A percentile compares a stretch with the other conserved stretches of the same genome.
Evolutionary conservation across 2,888 invertebrate genomes (phyloP).

Genomic region (Flexamia atlantica): DNA sequence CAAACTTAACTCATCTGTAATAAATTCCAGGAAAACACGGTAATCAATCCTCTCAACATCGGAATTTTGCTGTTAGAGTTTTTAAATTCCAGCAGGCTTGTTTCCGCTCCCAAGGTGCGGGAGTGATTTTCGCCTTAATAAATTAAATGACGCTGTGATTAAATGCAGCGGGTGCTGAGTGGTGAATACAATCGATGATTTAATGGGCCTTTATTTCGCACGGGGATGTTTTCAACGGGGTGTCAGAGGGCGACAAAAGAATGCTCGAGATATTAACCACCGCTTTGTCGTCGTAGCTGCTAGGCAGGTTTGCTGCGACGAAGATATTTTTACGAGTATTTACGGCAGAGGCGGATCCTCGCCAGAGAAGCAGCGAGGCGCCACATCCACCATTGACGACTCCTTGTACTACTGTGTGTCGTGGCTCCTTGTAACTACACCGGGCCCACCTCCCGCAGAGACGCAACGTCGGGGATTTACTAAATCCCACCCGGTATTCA

Average conservation of each 20-base stretch:
- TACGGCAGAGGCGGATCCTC: no score
- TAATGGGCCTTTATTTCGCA: slow-evolving; percentile 66
- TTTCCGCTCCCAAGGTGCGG: slow-evolving; percentile 45
- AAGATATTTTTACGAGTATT: no score
- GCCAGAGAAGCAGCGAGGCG: no score
- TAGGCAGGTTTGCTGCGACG: no score
- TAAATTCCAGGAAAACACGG: not conserved
- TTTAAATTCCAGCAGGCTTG: slow-evolving; percentile 23
- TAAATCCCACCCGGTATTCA: no score
- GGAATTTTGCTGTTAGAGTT: slow-evolving; percentile 14
- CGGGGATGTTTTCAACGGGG: slow-evolving; percentile 59
- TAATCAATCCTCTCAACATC: slow-evolving; percentile 8
- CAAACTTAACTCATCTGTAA: slow-evolving; percentile 1
- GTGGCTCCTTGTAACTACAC: no score
- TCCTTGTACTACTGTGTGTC: no score
- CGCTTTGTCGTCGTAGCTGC: slow-evolving; percentile 57
- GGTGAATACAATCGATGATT: slow-evolving; percentile 65
- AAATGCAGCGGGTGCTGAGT: slow-evolving; percentile 67
- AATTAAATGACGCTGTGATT: slow-evolving; percentile 55
- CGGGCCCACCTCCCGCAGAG: no score
- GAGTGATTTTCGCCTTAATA: slow-evolving; percentile 44
- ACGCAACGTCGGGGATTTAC: no score
- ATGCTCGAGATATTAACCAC: slow-evolving; percentile 63
- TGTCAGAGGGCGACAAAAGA: slow-evolving; percentile 62
- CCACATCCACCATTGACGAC: no score